Evolutionary conservation across 92 coral and sea anemone genomes (phyloP).

Genomic region (Zoanthus sansibaricus): DNA sequence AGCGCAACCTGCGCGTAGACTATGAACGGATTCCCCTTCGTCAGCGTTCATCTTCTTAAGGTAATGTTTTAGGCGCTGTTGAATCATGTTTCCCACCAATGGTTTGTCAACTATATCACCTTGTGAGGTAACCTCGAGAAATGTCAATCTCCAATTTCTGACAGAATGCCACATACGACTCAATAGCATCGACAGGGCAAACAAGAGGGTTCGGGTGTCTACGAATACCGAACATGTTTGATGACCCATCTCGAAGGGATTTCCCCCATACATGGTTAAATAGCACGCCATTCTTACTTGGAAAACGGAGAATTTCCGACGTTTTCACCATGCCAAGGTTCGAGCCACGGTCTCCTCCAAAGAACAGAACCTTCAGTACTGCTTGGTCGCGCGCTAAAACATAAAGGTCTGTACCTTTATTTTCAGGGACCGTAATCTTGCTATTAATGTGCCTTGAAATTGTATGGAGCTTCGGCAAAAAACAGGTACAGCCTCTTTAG

Average conservation of each 20-base stretch:
- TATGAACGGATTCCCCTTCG: slow-evolving; percentile 70
- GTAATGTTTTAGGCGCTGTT: slow-evolving; percentile 57
- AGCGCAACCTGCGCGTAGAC: slow-evolving; percentile 68
- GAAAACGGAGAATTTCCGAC: too few species aligned
- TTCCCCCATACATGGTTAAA: too few species aligned
- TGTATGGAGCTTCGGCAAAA: too few species aligned
- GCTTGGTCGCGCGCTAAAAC: slow-evolving; percentile 41
- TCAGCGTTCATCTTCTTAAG: slow-evolving; percentile 60
- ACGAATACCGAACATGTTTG: too few species aligned
- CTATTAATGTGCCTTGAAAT: too few species aligned
- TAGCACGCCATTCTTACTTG: too few species aligned
- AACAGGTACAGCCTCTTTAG: too few species aligned
- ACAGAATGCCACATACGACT: too few species aligned
- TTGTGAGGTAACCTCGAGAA: slow-evolving; percentile 61
- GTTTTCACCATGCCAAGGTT: slow-evolving; percentile 7
- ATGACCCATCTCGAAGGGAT: too few species aligned
- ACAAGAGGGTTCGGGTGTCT: too few species aligned
- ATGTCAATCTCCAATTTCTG: too few species aligned
- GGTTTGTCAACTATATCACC: slow-evolving; percentile 70
- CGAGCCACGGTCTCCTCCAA: slow-evolving; percentile 66
- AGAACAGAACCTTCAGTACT: slow-evolving; percentile 43
- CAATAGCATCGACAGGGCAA: too few species aligned
- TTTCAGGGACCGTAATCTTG: not conserved
- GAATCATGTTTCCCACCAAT: slow-evolving; percentile 61
- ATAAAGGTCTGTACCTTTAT: not conserved